These are phyloP conservation scores for Corydoras maculifer DNA, from an alignment of 2,113 vertebrate genomes.

Conservation along the genomic window DNA sequence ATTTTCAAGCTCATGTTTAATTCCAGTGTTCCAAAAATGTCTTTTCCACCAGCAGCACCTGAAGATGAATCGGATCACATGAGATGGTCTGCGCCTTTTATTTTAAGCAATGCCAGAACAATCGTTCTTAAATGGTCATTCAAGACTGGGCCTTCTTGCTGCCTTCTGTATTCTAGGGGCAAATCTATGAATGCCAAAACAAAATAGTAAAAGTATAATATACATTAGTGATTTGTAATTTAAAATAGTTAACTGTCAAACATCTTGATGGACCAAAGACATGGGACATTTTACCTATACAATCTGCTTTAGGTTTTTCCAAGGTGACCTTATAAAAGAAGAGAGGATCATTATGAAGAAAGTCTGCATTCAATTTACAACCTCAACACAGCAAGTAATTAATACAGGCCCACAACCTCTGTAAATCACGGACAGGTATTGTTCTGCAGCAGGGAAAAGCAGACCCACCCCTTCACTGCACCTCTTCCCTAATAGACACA, in stretches of 20 bases:
- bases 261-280: no score
- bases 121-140: conserved; percentile 54
- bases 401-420: conserved; percentile 11
- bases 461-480: no score
- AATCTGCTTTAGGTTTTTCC: no score
- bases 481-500: no score
- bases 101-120: conserved; percentile 58
- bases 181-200: conserved; percentile 23
- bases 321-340: no score
- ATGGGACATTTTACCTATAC: no score
- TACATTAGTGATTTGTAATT: no score
- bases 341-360: no score
- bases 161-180: conserved; percentile 20
- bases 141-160: conserved; percentile 29
- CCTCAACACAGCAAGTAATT: not conserved
- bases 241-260: no score
- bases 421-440: conserved; percentile 11
- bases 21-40: conserved; percentile 67
- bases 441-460: conserved; percentile 2
- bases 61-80: conserved; percentile 68
- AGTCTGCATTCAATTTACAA: no score
- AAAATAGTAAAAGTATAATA: no score
- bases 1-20: conserved; percentile 75
- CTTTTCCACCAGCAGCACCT: conserved; percentile 60
- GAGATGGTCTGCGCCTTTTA: conserved; percentile 61